Base-by-base conservation (phyloP, 2,113 vertebrate genomes). In the Lutjanus erythropterus region DNA sequence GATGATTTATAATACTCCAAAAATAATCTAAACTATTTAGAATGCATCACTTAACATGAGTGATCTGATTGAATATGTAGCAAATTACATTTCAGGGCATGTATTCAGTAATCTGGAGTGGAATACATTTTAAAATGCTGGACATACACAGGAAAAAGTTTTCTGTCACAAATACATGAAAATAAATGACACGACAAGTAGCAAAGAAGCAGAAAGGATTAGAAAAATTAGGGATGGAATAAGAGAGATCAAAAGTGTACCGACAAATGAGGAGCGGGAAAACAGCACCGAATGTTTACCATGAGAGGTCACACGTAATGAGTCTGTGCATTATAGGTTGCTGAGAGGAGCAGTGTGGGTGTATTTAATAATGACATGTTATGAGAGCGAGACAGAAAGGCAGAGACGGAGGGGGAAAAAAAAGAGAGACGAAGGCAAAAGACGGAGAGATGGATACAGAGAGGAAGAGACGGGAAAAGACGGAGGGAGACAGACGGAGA, bases 281-380 rank as follows among this genome's bases (percentile, higher is more conserved):
- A 25, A 31, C n/a, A 46, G 27, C 25, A 18, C 31, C 12, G 59
- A 21, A 31, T 78, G 67, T 80, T 88, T 86, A 68, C 60, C 16
- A 29, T 71, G 52, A 77, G 67, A 78, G 69, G 78, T 86, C 81
- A 81, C 31, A 68, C 73, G 71, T 76, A 56, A 85, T 46, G 50
- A 87, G 53, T 50, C 46, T 79, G 66, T 61, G 37, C 50, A 68
- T 69, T 80, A 75, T 64, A 58, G 55, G 29, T 59, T 19, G n/a
- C 31, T 47, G 70, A 81, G 50, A 75, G 50, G 53, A 86, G 53
- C 56, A 60, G 64, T 37, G 88, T 92, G 88, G 86, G 86, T 71
- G 83, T 81, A 56, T 78, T 77, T 80, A 90, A 86, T 87, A 82
- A 90, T 76, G 23, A 69, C 25, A 84, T 59, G 47, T 79, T 74